Base-by-base conservation (phyloP, 2,113 vertebrate genomes). In the Rhinichthys klamathensis region DNA sequence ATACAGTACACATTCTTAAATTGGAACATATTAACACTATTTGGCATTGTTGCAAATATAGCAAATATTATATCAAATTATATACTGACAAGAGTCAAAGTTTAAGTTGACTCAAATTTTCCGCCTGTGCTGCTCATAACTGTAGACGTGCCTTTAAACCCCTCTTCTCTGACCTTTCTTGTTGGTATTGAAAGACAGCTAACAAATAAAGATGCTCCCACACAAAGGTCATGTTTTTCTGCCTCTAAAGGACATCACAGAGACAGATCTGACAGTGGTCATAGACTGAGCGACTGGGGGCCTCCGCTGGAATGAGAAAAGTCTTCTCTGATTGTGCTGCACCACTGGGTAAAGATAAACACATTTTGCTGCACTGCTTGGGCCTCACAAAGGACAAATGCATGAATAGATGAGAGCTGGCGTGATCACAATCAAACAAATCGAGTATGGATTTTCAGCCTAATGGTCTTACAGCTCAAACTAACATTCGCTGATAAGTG, bases 201-300 rank as follows among this genome's bases (percentile, higher is more conserved):
- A 87, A 92, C 91, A 92, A 92, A 93, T 93, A 91, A 93, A 93
- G 92, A 93, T 90, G 90, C 89, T 89, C 65, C 91, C 85, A 58
- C 86, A 89, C 91, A 94, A 94, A 94, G 92, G 93, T 93, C 93
- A 92, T 84, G 86, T 81, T 88, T 91, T 92, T 88, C 84, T 91
- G 46, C 27, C 86, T 89, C 87, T 89, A 93, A 92, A 92, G 89
- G 90, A 92, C 92, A 93, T 92, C 87, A 90, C 90, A 91, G 82
- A 81, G 86, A 89, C 80, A 82, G 86, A 92, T 92, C 89, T 90
- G 84, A 90, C 86, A 87, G 85, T 84, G 82, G 87, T 87, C 89
- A 91, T 80, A 61, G 86, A 90, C 81, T 88, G 83, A 88, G 86
- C 38, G 46, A 80, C 69, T 81, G 15, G 87, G 54, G 75, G 90